Evolutionary conservation across 2,888 invertebrate genomes (phyloP).

Genomic region (Caenorhabditis uteleia): DNA sequence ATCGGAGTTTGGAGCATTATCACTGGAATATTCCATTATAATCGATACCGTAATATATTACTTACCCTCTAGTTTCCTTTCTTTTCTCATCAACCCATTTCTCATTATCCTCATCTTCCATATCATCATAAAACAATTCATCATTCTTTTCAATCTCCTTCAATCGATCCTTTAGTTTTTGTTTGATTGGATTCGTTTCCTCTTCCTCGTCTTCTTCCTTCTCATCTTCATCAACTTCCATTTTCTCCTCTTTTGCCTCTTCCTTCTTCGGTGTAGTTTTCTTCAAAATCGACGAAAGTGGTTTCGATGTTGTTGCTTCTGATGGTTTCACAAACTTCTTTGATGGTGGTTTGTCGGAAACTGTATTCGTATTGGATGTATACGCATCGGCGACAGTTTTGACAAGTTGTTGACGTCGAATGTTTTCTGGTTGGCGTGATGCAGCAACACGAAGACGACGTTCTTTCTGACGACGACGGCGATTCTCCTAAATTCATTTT

Average conservation of each 20-base stretch:
- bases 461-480: constrained; percentile 20
- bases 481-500: constrained; percentile 4
- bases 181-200: constrained; percentile 45
- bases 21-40: constrained; percentile 4
- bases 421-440: constrained; percentile 22
- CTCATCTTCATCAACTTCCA: constrained; percentile 14
- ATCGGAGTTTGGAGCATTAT: constrained; percentile 14
- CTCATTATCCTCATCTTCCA: constrained; percentile 74
- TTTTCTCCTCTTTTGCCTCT: constrained; percentile 14
- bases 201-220: constrained; percentile 30
- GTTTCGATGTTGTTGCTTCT: constrained; percentile 7
- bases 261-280: constrained; percentile 14
- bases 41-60: neutral
- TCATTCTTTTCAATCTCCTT: constrained; percentile 43
- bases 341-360: neutral
- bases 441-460: constrained; percentile 20
- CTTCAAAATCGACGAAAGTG: constrained; percentile 33
- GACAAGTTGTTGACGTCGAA: constrained; percentile 13
- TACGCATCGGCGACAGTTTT: constrained; percentile 20
- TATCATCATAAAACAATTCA: constrained; percentile 73
- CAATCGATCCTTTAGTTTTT: constrained; percentile 31
- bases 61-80: constrained; percentile 41
- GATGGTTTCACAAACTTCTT: neutral
- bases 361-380: constrained; percentile 4
- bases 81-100: constrained; percentile 73